Evolutionary conservation across 2,797 vertebrate species (phyloP).

Genomic region (Muraenolepis orangiensis): DNA sequence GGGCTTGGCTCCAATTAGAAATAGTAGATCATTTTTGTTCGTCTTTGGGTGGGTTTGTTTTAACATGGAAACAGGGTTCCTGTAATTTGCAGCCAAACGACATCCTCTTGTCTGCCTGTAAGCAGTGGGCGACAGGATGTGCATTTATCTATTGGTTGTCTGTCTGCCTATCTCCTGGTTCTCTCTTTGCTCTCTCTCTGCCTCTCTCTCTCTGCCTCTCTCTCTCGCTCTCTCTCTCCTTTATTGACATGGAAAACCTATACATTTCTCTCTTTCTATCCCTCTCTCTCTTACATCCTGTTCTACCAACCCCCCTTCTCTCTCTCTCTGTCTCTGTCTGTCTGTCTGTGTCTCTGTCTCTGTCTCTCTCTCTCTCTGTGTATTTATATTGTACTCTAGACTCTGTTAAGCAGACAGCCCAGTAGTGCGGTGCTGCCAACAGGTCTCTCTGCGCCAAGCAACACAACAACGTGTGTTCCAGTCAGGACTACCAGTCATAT

Average conservation of each 20-base stretch:
- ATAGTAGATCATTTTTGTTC: constrained; percentile 40
- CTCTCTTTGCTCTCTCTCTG: too few relatives aligned
- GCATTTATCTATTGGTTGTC: too few relatives aligned
- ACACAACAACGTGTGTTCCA: neutral
- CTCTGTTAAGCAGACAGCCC: constrained; percentile 22
- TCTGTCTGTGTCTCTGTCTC: too few relatives aligned
- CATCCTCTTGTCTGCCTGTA: neutral
- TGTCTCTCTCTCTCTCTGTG: too few relatives aligned
- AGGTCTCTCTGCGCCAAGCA: neutral
- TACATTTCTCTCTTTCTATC: too few relatives aligned
- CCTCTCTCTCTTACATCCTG: too few relatives aligned
- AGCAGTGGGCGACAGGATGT: neutral
- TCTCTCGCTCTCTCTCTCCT: neutral
- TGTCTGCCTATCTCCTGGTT: too few relatives aligned
- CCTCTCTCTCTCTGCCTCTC: too few relatives aligned
- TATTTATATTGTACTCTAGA: constrained; percentile 6
- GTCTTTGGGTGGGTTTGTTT: constrained; percentile 25
- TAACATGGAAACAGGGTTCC: neutral
- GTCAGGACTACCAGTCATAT: neutral
- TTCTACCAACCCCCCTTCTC: too few relatives aligned
- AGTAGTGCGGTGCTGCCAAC: constrained; percentile 3
- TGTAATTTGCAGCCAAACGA: neutral
- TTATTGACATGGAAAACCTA: constrained; percentile 33
- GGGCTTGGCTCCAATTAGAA: constrained; percentile 29
- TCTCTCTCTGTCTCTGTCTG: too few relatives aligned